These are phyloP conservation scores for Melanotaenia trifasciata DNA, from an alignment of 2,797 vertebrate genomes.

Conservation along the genomic window DNA sequence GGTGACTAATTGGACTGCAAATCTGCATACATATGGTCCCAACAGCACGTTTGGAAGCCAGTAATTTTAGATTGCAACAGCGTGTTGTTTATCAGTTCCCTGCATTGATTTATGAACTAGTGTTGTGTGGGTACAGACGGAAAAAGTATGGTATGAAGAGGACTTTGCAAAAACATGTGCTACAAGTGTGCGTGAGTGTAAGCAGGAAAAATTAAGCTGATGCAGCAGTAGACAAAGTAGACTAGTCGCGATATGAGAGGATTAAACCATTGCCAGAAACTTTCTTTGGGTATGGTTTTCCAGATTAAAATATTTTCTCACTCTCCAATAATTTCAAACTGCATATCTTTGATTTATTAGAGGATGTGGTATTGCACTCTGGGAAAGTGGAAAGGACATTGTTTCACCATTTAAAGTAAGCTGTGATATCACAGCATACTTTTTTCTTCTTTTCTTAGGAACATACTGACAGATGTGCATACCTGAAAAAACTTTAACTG, in stretches of 20 bases:
- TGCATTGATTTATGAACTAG: slow-evolving; percentile 61
- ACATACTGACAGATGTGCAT: slow-evolving; percentile 8
- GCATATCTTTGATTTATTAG: neutral
- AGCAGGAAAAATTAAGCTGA: slow-evolving; percentile 17
- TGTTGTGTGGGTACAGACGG: slow-evolving; percentile 58
- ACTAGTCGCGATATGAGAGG: slow-evolving; percentile 1
- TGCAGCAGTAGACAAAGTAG: slow-evolving; percentile 11
- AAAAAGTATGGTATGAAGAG: slow-evolving; percentile 58
- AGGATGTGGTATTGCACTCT: neutral
- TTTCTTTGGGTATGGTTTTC: neutral
- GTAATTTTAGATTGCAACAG: slow-evolving; percentile 54
- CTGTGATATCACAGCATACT: neutral
- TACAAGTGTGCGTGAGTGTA: slow-evolving; percentile 14
- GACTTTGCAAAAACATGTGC: slow-evolving; percentile 41
- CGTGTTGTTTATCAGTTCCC: slow-evolving; percentile 57
- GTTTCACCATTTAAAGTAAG: no score
- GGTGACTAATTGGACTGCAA: slow-evolving; percentile 18
- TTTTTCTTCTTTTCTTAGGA: neutral
- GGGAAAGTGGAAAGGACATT: neutral
- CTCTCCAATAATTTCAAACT: no score
- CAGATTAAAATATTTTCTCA: neutral
- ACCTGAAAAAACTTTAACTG: slow-evolving; percentile 16
- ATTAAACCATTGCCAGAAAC: neutral
- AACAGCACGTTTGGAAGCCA: slow-evolving; percentile 25
- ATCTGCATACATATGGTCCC: slow-evolving; percentile 8